A percentile compares a stretch with the other conserved stretches of the same genome.
Evolutionary conservation across 2,113 vertebrate species (phyloP).

Genomic region (Phyllopteryx taeniolatus): DNA sequence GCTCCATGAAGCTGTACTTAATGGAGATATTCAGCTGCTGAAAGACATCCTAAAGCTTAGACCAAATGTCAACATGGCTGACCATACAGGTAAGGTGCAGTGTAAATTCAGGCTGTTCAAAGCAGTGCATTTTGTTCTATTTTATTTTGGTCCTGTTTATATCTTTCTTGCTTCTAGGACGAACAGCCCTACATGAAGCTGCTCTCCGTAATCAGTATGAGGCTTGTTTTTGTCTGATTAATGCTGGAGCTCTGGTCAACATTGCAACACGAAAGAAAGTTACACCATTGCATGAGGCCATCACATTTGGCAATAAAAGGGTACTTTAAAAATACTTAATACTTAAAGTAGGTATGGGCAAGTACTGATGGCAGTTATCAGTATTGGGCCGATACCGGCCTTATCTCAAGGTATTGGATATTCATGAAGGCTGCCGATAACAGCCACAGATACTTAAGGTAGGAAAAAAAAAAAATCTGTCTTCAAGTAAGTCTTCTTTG

Average conservation of each 20-base stretch:
- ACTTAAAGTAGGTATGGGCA: not conserved
- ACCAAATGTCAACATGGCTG: conserved; percentile 68
- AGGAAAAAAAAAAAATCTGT: too few relatives aligned
- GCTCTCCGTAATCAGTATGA: conserved; percentile 25
- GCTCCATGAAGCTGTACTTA: conserved; percentile 69
- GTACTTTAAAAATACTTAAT: not conserved
- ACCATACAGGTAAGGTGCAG: conserved; percentile 72
- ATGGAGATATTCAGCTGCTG: conserved; percentile 57
- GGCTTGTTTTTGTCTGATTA: conserved; percentile 67
- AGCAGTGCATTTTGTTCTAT: not conserved
- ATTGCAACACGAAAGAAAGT: conserved; percentile 58
- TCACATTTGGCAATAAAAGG: conserved; percentile 58
- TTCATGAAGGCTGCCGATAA: too few relatives aligned
- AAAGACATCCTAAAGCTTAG: conserved; percentile 60
- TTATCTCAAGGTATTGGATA: too few relatives aligned
- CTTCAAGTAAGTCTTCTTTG: too few relatives aligned
- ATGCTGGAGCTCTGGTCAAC: conserved; percentile 79
- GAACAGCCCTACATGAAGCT: conserved; percentile 14
- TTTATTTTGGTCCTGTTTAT: not conserved
- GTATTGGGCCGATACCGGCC: too few relatives aligned
- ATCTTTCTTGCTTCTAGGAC: conserved; percentile 33
- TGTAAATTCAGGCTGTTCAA: not conserved
- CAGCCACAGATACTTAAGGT: too few relatives aligned
- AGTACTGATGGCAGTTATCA: too few relatives aligned
- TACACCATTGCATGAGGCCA: conserved; percentile 79